These are phyloP conservation scores for Alligator sinensis DNA, from an alignment of 2,113 vertebrate genomes.

Conservation along the genomic window DNA sequence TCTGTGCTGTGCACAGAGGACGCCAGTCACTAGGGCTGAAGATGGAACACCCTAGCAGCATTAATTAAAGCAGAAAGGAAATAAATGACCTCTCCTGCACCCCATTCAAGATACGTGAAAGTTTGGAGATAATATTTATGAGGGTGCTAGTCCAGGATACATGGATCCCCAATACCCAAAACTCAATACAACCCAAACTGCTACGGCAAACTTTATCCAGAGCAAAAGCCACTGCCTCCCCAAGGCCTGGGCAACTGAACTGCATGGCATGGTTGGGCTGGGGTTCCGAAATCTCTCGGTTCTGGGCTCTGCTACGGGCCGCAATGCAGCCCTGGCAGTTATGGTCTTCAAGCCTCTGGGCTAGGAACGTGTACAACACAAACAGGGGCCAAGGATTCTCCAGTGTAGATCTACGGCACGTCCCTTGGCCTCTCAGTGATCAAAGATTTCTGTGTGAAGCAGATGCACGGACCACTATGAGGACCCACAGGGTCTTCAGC, in stretches of 20 bases:
- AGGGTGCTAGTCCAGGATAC: not conserved
- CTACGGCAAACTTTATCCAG: not conserved
- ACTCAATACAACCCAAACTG: not conserved
- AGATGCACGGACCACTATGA: not conserved
- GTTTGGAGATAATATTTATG: not conserved
- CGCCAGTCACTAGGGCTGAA: not conserved
- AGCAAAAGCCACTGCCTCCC: not conserved
- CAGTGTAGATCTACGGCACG: not conserved
- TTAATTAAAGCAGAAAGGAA: slow-evolving; percentile 6
- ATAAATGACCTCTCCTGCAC: not conserved
- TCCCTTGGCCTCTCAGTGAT: not conserved
- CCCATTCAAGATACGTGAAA: not conserved
- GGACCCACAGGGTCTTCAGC: not conserved
- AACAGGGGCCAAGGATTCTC: not conserved
- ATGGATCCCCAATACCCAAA: not conserved
- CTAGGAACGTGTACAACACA: not conserved
- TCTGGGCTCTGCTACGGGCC: not conserved
- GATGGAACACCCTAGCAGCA: not conserved
- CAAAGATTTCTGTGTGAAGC: not conserved
- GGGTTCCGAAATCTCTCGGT: not conserved
- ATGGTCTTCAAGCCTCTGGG: not conserved
- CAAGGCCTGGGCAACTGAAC: not conserved
- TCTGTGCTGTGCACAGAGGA: not conserved
- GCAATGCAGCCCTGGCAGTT: not conserved
- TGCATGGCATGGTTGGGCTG: not conserved